Conservation (phyloP, 2,888 invertebrate species). For the Willowsia nigromaculata region DNA sequence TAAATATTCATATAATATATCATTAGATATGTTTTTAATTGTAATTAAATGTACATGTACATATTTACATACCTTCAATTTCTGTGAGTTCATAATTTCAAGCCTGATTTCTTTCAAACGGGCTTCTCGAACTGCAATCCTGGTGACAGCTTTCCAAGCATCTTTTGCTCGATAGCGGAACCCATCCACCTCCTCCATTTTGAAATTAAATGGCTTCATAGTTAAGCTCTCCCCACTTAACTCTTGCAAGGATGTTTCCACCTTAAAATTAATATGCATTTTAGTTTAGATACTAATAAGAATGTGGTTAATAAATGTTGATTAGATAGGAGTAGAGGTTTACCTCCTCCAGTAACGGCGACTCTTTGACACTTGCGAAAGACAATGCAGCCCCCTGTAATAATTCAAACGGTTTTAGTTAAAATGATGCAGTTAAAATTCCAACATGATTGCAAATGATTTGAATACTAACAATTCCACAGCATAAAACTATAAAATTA, state of each 20-base stretch:
- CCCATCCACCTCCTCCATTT: constrained; percentile 96
- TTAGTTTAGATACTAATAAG: background rate
- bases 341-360: constrained; percentile 83
- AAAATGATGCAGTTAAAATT: too few species aligned
- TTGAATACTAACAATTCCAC: too few species aligned
- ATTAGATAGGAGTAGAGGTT: too few species aligned
- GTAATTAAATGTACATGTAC: background rate
- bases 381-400: constrained; percentile 91
- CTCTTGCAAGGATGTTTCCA: constrained; percentile 87
- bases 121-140: constrained; percentile 95
- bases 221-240: constrained; percentile 84
- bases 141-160: constrained; percentile 96
- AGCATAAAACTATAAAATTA: too few species aligned
- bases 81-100: constrained; percentile 95
- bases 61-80: constrained; percentile 85
- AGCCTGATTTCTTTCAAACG: constrained; percentile 96
- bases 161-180: constrained; percentile 97
- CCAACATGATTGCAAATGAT: too few species aligned
- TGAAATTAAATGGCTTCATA: constrained; percentile 90
- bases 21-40: background rate
- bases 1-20: background rate
- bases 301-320: background rate
- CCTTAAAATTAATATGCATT: constrained; percentile 52
- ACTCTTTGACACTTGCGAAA: constrained; percentile 91
- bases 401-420: too few species aligned